These are phyloP conservation scores for Huso huso DNA, from an alignment of 2,797 vertebrate genomes.

Conservation along the genomic window DNA sequence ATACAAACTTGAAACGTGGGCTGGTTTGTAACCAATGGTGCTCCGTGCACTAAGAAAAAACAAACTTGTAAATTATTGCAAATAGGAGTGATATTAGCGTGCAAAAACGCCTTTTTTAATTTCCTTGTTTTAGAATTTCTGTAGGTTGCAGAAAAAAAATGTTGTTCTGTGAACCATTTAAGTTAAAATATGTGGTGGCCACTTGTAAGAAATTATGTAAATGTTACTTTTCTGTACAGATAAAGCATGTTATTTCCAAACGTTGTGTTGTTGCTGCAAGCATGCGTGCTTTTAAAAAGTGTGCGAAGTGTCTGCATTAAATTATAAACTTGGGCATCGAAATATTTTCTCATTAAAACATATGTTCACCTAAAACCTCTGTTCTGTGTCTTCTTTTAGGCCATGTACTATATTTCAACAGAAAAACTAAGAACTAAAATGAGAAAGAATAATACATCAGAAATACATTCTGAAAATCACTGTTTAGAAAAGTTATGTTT, in stretches of 20 bases:
- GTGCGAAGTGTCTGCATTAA: slow-evolving; percentile 81
- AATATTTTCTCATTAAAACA: slow-evolving; percentile 99
- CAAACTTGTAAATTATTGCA: slow-evolving; percentile 79
- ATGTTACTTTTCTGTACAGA: slow-evolving; percentile 70
- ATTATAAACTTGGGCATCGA: slow-evolving; percentile 87
- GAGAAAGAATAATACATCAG: no score
- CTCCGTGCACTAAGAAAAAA: slow-evolving; percentile 47
- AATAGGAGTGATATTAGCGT: slow-evolving; percentile 79
- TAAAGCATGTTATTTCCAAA: slow-evolving; percentile 83
- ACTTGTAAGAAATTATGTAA: slow-evolving; percentile 75
- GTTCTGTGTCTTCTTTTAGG: slow-evolving; percentile 32
- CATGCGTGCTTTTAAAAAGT: slow-evolving; percentile 87
- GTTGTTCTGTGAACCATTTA: slow-evolving; percentile 86
- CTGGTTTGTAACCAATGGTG: slow-evolving; percentile 39
- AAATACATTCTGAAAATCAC: no score
- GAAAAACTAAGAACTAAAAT: background rate
- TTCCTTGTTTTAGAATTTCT: slow-evolving; percentile 75
- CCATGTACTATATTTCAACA: slow-evolving; percentile 12
- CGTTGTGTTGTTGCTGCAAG: slow-evolving; percentile 67
- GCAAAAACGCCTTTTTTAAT: slow-evolving; percentile 94
- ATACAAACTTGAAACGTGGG: slow-evolving; percentile 34
- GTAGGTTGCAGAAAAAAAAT: slow-evolving; percentile 79
- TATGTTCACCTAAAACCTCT: slow-evolving; percentile 53
- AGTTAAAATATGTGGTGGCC: slow-evolving; percentile 77
- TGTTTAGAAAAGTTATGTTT: no score